phyloP scores from a whole-genome alignment of 2,888 invertebrate genomes.

The Tortrix viridana region DNA sequence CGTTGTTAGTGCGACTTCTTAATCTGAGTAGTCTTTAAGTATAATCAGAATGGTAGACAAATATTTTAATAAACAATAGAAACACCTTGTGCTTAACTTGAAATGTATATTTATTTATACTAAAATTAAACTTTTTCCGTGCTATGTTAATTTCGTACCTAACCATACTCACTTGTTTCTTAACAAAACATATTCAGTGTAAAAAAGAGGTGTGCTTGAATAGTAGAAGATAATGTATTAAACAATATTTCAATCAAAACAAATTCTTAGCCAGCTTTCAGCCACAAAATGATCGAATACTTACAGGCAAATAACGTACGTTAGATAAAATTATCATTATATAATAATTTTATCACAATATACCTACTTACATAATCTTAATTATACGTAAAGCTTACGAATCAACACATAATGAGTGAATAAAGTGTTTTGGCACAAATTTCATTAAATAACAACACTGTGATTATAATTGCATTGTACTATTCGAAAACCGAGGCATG shows the following conservation, averaged over 20 bases:
- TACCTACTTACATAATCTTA: slow-evolving; percentile 30
- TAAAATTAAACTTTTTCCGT: slow-evolving; percentile 63
- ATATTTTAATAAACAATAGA: slow-evolving; percentile 1
- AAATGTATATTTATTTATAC: slow-evolving; percentile 67
- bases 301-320: slow-evolving; percentile 20
- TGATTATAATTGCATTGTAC: too few species aligned
- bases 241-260: slow-evolving; percentile 23
- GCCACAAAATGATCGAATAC: slow-evolving; percentile 44
- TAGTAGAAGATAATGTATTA: slow-evolving; percentile 22
- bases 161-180: slow-evolving; percentile 44
- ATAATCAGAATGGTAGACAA: background rate
- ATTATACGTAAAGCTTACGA: slow-evolving; percentile 25
- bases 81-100: slow-evolving; percentile 43
- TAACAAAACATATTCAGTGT: slow-evolving; percentile 51
- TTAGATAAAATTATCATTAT: slow-evolving; percentile 31
- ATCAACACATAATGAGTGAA: slow-evolving; percentile 11
- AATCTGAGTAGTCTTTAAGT: too few species aligned
- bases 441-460: slow-evolving; percentile 7
- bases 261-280: slow-evolving; percentile 49
- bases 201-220: too few species aligned
- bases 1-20: too few species aligned
- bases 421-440: slow-evolving; percentile 32
- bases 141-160: slow-evolving; percentile 25
- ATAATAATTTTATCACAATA: slow-evolving; percentile 34
- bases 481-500: too few species aligned